Evolutionary conservation across 2,888 invertebrate species (phyloP).

Genomic region (Callimorpha dominula): DNA sequence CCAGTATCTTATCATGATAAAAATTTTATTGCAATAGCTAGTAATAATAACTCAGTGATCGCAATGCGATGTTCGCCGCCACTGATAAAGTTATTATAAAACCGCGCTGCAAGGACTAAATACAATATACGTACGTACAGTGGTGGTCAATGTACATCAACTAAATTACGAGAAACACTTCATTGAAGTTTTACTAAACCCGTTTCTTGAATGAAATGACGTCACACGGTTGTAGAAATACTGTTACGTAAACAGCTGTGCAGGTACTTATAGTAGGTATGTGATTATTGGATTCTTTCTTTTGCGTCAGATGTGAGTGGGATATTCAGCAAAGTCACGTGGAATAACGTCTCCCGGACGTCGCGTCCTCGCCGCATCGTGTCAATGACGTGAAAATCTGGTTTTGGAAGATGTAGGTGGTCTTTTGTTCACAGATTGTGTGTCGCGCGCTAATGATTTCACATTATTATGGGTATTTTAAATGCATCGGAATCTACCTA

Average conservation of each 20-base stretch:
- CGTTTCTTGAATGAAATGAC: constrained; percentile 80
- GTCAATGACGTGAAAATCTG: neutral
- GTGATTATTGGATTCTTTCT: constrained; percentile 79
- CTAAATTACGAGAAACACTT: constrained; percentile 49
- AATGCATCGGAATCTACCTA: neutral
- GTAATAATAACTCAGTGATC: too few relatives aligned
- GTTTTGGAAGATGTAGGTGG: neutral
- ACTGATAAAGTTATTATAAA: constrained; percentile 33
- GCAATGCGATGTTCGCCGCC: constrained; percentile 28
- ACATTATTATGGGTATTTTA: neutral
- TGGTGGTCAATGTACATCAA: constrained; percentile 47
- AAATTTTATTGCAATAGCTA: too few relatives aligned
- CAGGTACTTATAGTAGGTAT: constrained; percentile 31
- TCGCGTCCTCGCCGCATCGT: neutral
- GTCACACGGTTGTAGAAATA: constrained; percentile 70
- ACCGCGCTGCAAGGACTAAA: constrained; percentile 20
- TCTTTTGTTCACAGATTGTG: neutral
- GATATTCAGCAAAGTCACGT: constrained; percentile 45
- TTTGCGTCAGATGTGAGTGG: constrained; percentile 73
- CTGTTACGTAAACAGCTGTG: constrained; percentile 55
- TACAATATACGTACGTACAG: constrained; percentile 18
- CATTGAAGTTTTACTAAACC: constrained; percentile 70
- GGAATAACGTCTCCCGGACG: neutral
- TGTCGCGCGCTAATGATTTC: neutral
- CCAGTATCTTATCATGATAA: constrained; percentile 21